Conservation (phyloP, 2,797 vertebrate genomes). For the Myotis myotis region DNA sequence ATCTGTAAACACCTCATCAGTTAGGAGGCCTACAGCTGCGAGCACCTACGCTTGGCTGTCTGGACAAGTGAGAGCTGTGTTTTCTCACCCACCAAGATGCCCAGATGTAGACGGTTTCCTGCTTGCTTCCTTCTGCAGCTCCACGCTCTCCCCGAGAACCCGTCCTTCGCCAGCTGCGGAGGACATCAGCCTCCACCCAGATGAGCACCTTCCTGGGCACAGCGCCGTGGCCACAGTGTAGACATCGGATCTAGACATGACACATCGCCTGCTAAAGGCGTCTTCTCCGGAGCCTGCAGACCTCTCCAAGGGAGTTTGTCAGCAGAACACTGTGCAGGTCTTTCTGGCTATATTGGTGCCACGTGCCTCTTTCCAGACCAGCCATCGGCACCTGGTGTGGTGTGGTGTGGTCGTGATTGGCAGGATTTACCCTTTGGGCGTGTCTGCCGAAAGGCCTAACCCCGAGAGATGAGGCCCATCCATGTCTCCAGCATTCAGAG, state of each 20-base stretch:
- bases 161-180: not conserved
- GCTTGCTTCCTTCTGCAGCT: not conserved
- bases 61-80: not conserved
- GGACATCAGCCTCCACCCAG: not conserved
- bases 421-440: not conserved
- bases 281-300: not conserved
- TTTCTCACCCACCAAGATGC: not conserved
- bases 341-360: not conserved
- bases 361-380: not conserved
- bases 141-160: not conserved
- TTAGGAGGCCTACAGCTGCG: not conserved
- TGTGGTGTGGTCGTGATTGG: no score
- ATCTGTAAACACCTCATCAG: not conserved
- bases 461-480: not conserved
- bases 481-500: not conserved
- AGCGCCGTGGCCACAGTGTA: not conserved
- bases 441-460: not conserved
- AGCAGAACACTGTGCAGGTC: not conserved
- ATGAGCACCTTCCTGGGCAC: not conserved
- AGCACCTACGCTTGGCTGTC: not conserved
- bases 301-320: not conserved
- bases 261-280: not conserved
- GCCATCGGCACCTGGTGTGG: not conserved
- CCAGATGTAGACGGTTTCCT: not conserved
- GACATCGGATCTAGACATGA: not conserved